A percentile compares a stretch with the other conserved stretches of the same genome.
Conservation (phyloP, 2,888 invertebrate genomes). For the Melieria crassipennis region DNA sequence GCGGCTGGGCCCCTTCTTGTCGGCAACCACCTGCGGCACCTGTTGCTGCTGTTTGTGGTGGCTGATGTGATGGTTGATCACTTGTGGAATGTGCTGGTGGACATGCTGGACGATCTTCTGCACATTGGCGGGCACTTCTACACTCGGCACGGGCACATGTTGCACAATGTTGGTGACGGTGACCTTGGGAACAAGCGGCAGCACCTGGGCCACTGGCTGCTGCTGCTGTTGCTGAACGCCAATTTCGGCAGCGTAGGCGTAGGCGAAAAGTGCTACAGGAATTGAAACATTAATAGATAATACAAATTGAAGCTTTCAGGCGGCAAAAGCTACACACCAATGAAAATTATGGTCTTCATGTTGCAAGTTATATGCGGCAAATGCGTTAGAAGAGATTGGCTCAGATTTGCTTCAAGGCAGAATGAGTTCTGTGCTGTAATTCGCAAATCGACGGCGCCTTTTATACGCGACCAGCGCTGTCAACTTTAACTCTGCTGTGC, state of each 20-base stretch:
- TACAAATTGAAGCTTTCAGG: neutral
- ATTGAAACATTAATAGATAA: neutral
- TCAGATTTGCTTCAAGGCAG: neutral
- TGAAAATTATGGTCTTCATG: constrained; percentile 3
- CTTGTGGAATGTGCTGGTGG: constrained; percentile 38
- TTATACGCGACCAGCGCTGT: neutral
- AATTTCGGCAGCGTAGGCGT: neutral
- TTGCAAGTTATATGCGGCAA: neutral
- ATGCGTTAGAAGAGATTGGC: neutral
- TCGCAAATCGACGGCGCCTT: neutral
- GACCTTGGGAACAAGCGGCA: constrained; percentile 9
- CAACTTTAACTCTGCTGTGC: neutral
- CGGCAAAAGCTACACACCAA: neutral
- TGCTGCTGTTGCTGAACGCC: neutral
- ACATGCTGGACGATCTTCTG: constrained; percentile 36
- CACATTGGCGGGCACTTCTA: constrained; percentile 13
- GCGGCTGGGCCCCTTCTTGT: constrained; percentile 11
- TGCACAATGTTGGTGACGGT: constrained; percentile 12
- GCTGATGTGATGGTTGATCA: constrained; percentile 31
- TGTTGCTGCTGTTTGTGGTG: constrained; percentile 22
- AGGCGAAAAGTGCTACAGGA: neutral
- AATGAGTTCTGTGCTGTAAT: neutral
- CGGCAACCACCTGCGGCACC: neutral
- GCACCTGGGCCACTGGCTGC: constrained; percentile 6
- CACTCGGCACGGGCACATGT: constrained; percentile 24